Percentiles rank a stretch among this genome's conserved stretches.
phyloP scores from a whole-genome alignment of 2,888 invertebrate genomes.

The Acanthosoma haemorrhoidale region DNA sequence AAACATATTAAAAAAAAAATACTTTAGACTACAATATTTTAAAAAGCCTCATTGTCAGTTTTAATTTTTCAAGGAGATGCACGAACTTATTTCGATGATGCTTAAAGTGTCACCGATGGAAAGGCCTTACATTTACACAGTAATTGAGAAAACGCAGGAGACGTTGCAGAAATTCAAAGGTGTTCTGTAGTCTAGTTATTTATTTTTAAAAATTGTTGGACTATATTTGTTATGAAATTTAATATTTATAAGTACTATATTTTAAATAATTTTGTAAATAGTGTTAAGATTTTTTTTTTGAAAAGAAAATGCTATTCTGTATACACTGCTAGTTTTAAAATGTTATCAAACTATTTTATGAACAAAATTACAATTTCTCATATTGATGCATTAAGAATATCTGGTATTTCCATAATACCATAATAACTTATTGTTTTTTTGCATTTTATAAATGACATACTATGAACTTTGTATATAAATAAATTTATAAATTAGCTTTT shows the following conservation, averaged over 20 bases:
- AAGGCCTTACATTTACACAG: conserved; percentile 68
- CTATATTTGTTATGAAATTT: conserved; percentile 4
- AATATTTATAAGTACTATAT: not conserved
- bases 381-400: not conserved
- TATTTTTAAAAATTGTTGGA: not conserved
- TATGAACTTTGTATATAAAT: not conserved
- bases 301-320: not conserved
- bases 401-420: not conserved
- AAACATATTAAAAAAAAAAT: too few relatives aligned
- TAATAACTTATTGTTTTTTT: not conserved
- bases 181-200: conserved; percentile 19
- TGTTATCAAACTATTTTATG: not conserved
- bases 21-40: not conserved
- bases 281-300: not conserved
- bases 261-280: not conserved
- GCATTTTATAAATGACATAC: not conserved
- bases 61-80: conserved; percentile 55
- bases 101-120: conserved; percentile 69
- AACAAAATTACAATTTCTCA: not conserved
- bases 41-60: not conserved
- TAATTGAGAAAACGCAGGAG: conserved; percentile 55
- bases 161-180: conserved; percentile 31
- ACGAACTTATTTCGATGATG: conserved; percentile 63
- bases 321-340: not conserved
- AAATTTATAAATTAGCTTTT: too few relatives aligned